phyloP scores from a whole-genome alignment of 2,888 invertebrate species.

The Drosophila mulleri region DNA sequence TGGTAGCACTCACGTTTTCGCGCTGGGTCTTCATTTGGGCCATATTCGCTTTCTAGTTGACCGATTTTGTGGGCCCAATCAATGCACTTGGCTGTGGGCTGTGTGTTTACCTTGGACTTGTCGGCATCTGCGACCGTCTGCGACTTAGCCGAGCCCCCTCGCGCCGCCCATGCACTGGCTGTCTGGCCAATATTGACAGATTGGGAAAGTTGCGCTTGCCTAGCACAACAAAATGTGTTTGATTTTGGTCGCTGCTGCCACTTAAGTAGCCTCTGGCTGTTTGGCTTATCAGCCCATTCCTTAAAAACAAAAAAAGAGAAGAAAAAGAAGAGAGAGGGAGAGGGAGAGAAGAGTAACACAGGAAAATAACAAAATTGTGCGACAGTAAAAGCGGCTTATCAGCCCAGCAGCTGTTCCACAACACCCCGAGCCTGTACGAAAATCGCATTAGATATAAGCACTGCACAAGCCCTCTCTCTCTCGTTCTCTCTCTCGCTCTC shows the following conservation, averaged over 20 bases:
- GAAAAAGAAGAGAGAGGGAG: too few relatives aligned
- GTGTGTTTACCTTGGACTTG: conserved; percentile 47
- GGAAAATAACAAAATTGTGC: conserved; percentile 13
- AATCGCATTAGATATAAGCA: conserved; percentile 69
- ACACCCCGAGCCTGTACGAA: conserved; percentile 34
- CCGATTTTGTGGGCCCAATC: conserved; percentile 14
- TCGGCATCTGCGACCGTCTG: conserved; percentile 1
- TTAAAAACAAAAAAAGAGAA: background rate
- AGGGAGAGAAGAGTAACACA: too few relatives aligned
- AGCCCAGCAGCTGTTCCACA: conserved; percentile 52
- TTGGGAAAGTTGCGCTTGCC: conserved; percentile 71
- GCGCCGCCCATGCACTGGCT: background rate
- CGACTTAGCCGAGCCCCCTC: background rate
- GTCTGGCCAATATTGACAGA: conserved; percentile 67
- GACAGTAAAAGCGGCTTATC: conserved; percentile 68
- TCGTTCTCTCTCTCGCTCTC: background rate
- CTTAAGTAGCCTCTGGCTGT: conserved; percentile 62
- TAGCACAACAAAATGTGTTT: conserved; percentile 57
- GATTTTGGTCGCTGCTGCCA: conserved; percentile 51
- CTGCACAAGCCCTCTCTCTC: background rate
- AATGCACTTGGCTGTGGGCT: conserved; percentile 41
- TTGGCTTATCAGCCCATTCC: conserved; percentile 40
- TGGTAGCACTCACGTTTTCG: conserved; percentile 8
- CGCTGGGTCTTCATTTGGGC: conserved; percentile 34
- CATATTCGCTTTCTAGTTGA: conserved; percentile 30